Evolutionary conservation across 2,797 vertebrate species (phyloP).

Genomic region (Mormyrops boulengeri): DNA sequence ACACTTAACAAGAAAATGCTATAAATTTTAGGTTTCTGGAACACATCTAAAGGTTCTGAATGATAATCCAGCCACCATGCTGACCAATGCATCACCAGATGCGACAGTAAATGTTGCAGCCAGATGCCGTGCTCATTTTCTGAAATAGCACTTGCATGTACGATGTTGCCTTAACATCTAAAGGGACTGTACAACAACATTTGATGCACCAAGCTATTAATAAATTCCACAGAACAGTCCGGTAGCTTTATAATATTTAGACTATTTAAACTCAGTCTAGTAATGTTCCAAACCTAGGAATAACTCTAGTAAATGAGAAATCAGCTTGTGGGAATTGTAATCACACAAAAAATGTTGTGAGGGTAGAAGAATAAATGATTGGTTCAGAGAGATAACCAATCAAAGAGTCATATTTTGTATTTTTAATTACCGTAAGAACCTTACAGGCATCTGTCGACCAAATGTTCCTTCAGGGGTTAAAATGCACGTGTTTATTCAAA

Average conservation of each 20-base stretch:
- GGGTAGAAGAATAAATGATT: not conserved
- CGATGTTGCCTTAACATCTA: not conserved
- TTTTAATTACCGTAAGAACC: not conserved
- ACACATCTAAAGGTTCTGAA: not conserved
- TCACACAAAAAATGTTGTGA: not conserved
- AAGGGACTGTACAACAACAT: not conserved
- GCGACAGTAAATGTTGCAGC: not conserved
- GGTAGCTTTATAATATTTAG: not conserved
- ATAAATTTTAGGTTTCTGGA: not conserved
- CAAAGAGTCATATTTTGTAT: not conserved
- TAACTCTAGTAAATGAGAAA: not conserved
- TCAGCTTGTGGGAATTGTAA: not conserved
- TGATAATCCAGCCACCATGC: not conserved
- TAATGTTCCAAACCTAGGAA: not conserved
- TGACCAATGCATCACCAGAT: not conserved
- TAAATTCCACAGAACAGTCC: not conserved
- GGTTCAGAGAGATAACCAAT: not conserved
- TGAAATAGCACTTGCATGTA: not conserved
- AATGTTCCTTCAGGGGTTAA: constrained; percentile 1
- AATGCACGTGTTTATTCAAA: constrained; percentile 18
- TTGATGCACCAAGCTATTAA: not conserved
- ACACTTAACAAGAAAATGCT: not conserved
- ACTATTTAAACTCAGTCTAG: not conserved
- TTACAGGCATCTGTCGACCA: not conserved
- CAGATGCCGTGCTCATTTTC: not conserved